Percentiles rank a stretch among this genome's conserved stretches.
Evolutionary conservation across 2,888 invertebrate genomes (phyloP).

Genomic region (Lepidocyrtinus sp.): DNA sequence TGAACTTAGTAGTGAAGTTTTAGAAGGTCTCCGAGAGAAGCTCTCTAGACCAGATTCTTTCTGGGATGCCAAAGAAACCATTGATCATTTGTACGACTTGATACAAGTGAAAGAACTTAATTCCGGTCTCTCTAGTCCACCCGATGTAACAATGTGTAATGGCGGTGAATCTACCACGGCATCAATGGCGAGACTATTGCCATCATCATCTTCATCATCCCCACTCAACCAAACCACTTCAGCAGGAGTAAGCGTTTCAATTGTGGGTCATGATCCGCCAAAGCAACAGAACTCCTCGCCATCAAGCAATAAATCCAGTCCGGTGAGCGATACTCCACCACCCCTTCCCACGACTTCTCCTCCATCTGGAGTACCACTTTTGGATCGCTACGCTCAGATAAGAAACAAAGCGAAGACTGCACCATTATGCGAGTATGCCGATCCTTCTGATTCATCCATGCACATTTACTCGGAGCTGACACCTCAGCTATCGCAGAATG

Average conservation of each 20-base stretch:
- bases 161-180: constrained; percentile 42
- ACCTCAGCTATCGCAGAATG: constrained; percentile 45
- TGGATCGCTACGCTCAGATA: constrained; percentile 56
- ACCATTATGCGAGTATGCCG: constrained; percentile 73
- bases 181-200: constrained; percentile 50
- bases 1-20: constrained; percentile 82
- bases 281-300: constrained; percentile 2
- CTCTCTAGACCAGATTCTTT: constrained; percentile 82
- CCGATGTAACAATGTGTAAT: constrained; percentile 69
- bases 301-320: constrained; percentile 42
- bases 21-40: constrained; percentile 80
- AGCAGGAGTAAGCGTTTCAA: constrained; percentile 50
- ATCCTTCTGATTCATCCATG: constrained; percentile 71
- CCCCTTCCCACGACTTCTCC: constrained; percentile 50
- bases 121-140: constrained; percentile 66
- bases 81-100: constrained; percentile 81
- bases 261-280: constrained; percentile 39
- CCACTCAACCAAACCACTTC: constrained; percentile 45
- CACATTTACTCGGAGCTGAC: constrained; percentile 69
- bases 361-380: constrained; percentile 38
- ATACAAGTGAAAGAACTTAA: constrained; percentile 73
- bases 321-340: constrained; percentile 44
- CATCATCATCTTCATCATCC: constrained; percentile 50
- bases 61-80: constrained; percentile 83
- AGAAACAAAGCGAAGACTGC: constrained; percentile 66